Conservation (phyloP, 2,888 invertebrate genomes). For the Caenorhabditis sinica region DNA sequence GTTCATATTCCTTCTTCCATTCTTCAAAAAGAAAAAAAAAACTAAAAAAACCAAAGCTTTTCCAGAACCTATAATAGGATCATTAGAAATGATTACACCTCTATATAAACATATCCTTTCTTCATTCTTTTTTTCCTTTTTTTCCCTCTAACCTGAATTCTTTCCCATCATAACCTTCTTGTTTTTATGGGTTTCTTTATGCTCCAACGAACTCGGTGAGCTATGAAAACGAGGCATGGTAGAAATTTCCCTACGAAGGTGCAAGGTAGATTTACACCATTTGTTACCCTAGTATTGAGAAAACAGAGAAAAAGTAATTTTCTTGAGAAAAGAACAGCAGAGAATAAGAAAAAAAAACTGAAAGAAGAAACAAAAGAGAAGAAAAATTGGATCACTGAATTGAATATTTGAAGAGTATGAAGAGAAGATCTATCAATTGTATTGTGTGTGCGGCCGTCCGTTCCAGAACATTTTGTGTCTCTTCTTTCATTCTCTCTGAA, state of each 20-base stretch:
- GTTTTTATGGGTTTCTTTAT: slow-evolving; percentile 40
- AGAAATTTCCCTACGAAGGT: slow-evolving; percentile 53
- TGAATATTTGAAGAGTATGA: slow-evolving; percentile 36
- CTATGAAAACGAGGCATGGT: slow-evolving; percentile 41
- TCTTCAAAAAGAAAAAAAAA: not conserved
- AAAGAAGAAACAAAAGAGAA: slow-evolving; percentile 15
- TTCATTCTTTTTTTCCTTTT: not conserved
- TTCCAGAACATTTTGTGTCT: slow-evolving; percentile 49
- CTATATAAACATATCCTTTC: slow-evolving; percentile 22
- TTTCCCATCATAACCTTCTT: slow-evolving; percentile 24
- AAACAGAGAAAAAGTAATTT: not conserved
- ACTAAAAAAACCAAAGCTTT: not conserved
- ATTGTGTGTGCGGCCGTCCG: slow-evolving; percentile 48
- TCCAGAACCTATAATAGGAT: not conserved
- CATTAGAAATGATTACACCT: slow-evolving; percentile 31
- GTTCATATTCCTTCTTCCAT: not conserved
- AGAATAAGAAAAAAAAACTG: slow-evolving; percentile 21
- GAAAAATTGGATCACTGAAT: slow-evolving; percentile 41
- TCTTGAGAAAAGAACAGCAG: not conserved
- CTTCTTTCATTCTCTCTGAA: slow-evolving; percentile 13
- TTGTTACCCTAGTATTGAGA: not conserved
- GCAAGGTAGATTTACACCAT: slow-evolving; percentile 37
- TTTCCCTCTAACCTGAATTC: not conserved
- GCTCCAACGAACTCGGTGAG: slow-evolving; percentile 40
- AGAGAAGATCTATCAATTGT: slow-evolving; percentile 39